Conservation (phyloP, 92 coral and sea anemone species). For the Palythoa heliodiscus region DNA sequence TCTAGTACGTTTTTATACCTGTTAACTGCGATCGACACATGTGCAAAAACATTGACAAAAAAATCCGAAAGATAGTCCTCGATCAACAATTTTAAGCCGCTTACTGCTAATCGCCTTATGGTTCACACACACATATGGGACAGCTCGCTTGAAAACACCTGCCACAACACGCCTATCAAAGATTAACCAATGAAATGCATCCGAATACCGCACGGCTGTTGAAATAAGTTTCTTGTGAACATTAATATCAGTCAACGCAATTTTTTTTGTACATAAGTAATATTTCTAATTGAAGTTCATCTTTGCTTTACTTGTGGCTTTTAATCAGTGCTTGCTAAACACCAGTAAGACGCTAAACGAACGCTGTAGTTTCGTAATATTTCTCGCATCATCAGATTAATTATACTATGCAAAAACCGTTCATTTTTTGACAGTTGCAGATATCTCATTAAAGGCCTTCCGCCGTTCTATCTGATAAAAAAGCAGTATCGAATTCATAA, state of each 20-base stretch:
- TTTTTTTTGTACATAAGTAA: not conserved
- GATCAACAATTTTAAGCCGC: not conserved
- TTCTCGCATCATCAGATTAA: conserved; percentile 18
- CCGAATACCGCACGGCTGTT: not conserved
- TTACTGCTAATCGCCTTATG: not conserved
- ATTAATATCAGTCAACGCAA: not conserved
- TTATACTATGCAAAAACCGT: conserved; percentile 28
- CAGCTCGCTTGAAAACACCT: conserved; percentile 20
- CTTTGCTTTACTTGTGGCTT: not conserved
- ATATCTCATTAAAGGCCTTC: conserved; percentile 20
- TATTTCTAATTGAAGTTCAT: not conserved
- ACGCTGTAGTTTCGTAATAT: conserved; percentile 1
- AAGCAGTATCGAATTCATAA: conserved; percentile 32
- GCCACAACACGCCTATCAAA: not conserved
- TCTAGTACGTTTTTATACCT: not conserved
- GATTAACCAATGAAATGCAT: conserved; percentile 25
- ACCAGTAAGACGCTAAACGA: not conserved
- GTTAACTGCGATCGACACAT: not conserved
- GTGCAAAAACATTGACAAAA: not conserved
- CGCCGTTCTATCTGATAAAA: conserved; percentile 16
- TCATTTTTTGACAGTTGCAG: conserved; percentile 22
- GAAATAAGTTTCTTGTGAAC: not conserved
- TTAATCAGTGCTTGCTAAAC: not conserved
- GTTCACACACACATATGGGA: not conserved
- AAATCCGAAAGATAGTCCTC: not conserved